Conservation (phyloP, 23 tunicate species). For the Halocynthia aurantium region DNA sequence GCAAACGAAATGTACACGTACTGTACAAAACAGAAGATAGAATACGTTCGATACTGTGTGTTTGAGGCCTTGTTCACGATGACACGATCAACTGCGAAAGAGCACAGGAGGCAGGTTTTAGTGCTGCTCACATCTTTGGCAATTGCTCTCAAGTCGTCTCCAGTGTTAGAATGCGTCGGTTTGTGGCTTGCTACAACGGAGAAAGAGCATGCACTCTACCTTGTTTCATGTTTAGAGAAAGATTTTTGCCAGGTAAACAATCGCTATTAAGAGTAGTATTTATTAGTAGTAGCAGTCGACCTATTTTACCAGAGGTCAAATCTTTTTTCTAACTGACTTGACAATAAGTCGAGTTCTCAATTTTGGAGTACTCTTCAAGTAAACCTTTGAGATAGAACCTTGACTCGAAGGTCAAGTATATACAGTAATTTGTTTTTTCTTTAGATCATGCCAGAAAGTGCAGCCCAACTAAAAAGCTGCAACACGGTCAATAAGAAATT, state of each 20-base stretch:
- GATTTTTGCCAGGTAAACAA: conserved; percentile 49
- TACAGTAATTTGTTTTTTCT: neutral
- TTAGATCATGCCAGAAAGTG: conserved; percentile 29
- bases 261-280: neutral
- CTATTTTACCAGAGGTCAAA: too few species aligned
- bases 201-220: conserved; percentile 43
- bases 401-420: too few species aligned
- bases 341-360: too few species aligned
- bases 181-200: conserved; percentile 68
- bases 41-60: conserved; percentile 80
- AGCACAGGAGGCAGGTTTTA: conserved; percentile 48
- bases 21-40: conserved; percentile 68
- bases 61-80: conserved; percentile 76
- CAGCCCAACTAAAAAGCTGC: conserved; percentile 32
- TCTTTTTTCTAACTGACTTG: too few species aligned
- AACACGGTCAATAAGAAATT: conserved; percentile 45
- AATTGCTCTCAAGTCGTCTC: conserved; percentile 40
- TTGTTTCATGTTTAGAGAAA: conserved; percentile 32
- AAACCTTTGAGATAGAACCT: too few species aligned
- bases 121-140: conserved; percentile 57
- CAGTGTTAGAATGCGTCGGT: conserved; percentile 78
- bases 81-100: conserved; percentile 49
- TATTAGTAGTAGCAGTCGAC: too few species aligned
- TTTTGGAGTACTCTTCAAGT: too few species aligned
- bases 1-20: conserved; percentile 63